These are phyloP conservation scores for Idaea straminata DNA, from an alignment of 2,888 invertebrate genomes.

Conservation along the genomic window DNA sequence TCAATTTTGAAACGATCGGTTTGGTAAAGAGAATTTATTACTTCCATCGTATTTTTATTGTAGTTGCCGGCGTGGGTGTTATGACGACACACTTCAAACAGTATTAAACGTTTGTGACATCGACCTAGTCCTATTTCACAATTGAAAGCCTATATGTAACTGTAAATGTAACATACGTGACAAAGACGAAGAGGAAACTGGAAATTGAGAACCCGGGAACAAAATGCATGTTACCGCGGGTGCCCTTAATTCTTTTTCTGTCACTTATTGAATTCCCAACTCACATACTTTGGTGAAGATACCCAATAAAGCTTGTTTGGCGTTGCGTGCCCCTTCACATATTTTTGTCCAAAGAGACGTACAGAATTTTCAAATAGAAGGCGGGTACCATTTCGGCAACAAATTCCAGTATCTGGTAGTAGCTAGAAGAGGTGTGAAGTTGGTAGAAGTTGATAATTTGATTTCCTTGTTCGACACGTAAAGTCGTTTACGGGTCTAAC, in stretches of 20 bases:
- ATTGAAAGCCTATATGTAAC: constrained; percentile 18
- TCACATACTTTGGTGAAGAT: constrained; percentile 68
- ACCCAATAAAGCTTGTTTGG: constrained; percentile 75
- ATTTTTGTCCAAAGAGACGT: constrained; percentile 64
- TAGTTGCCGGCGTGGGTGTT: background rate
- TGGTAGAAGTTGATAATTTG: constrained; percentile 75
- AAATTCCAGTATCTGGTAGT: constrained; percentile 61
- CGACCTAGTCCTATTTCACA: constrained; percentile 16
- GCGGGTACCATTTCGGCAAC: constrained; percentile 53
- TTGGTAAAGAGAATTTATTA: constrained; percentile 24
- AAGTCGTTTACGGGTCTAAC: constrained; percentile 74
- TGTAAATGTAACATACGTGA: constrained; percentile 12
- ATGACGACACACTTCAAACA: background rate
- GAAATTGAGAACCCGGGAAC: constrained; percentile 49
- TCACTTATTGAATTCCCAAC: constrained; percentile 74
- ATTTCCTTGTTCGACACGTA: constrained; percentile 77
- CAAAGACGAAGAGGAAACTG: constrained; percentile 32
- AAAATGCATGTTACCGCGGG: constrained; percentile 52
- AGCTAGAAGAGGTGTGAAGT: constrained; percentile 67
- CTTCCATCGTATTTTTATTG: background rate
- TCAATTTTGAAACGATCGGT: constrained; percentile 1
- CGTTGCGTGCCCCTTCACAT: constrained; percentile 60
- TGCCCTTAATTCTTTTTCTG: constrained; percentile 67
- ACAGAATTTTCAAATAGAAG: constrained; percentile 69
- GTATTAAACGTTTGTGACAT: background rate